Base-by-base conservation (phyloP, 64 coral and sea anemone genomes). In the Pocillopora verrucosa region DNA sequence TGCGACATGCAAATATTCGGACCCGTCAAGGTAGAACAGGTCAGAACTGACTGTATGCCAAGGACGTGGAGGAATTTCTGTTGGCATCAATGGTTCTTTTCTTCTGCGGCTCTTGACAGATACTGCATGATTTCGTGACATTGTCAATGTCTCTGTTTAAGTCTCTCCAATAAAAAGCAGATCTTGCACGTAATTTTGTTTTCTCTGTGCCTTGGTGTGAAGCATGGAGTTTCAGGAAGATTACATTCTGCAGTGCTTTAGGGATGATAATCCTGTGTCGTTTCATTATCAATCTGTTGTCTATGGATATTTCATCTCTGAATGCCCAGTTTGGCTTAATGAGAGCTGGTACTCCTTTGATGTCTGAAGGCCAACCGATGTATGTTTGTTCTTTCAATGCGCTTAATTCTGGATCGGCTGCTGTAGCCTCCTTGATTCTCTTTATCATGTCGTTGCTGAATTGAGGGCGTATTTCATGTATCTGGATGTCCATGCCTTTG, bases 111-210 rank as follows among this genome's bases (percentile, higher is more conserved):
- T 79, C 75, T 20, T 73, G 41, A 75, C 74, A 92, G 9, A 7
- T 82, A 10, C 36, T 3, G 56, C 78, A 90, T 16, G 89, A n/a
- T 34, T 73, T 79, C 9, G 89, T 90, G 26, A 74, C 16, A 1
- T 90, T 41, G 15, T 90, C 77, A 30, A 90, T 90, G 78, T 90
- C 78, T 13, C 35, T 80, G 89, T 90, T 59, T 13, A 90, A 56
- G 16, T 69, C 80, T 82, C 78, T 90, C 89, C 89, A 90, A 65
- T 73, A 82, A 5, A 90, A 45, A 7, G 89, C 51, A 2, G 61
- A 82, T 10, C 9, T 81, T 60, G 79, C 79, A 63, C 30, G 60
- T 30, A 81, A 60, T 24, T 6, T 30, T 35, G 24, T 26, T 36
- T 81, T 62, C 59, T 26, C 34, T 26, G 35, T 19, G 60, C 74